Evolutionary conservation across 2,888 invertebrate genomes (phyloP).

Genomic region (Megastigmus dorsalis): DNA sequence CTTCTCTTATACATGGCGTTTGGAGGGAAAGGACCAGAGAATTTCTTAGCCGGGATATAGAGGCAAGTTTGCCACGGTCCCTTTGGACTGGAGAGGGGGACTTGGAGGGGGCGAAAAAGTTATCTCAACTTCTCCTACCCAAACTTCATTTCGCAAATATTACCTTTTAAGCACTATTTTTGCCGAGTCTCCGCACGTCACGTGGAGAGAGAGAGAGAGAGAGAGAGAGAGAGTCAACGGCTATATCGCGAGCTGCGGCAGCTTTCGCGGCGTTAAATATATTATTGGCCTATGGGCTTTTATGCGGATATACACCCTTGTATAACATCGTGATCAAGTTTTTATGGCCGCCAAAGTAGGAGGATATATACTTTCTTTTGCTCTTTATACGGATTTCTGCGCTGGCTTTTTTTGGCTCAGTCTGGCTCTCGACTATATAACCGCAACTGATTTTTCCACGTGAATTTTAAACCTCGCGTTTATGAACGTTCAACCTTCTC

Average conservation of each 20-base stretch:
- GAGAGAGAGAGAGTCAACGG: neutral
- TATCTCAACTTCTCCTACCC: slow-evolving; percentile 40
- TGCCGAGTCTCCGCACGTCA: slow-evolving; percentile 44
- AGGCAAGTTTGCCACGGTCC: slow-evolving; percentile 22
- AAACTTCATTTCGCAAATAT: slow-evolving; percentile 55
- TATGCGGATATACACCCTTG: neutral
- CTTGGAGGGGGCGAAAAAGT: too few species aligned
- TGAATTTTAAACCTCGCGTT: too few species aligned
- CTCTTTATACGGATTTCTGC: too few species aligned
- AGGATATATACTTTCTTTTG: too few species aligned
- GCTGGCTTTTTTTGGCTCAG: too few species aligned
- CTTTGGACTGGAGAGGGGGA: too few species aligned
- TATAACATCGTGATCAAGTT: slow-evolving; percentile 2
- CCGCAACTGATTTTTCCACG: too few species aligned
- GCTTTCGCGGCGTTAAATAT: slow-evolving; percentile 24
- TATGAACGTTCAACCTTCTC: too few species aligned
- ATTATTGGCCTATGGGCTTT: slow-evolving; percentile 16
- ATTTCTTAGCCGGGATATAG: slow-evolving; percentile 9
- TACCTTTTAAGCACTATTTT: slow-evolving; percentile 51
- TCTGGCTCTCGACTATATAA: too few species aligned
- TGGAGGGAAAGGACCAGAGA: neutral
- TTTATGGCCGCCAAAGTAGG: neutral
- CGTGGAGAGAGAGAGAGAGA: too few species aligned
- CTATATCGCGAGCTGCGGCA: neutral
- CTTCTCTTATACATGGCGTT: too few species aligned